Conservation (phyloP, 1,140 invertebrate species). For the Scylla paramamosain region DNA sequence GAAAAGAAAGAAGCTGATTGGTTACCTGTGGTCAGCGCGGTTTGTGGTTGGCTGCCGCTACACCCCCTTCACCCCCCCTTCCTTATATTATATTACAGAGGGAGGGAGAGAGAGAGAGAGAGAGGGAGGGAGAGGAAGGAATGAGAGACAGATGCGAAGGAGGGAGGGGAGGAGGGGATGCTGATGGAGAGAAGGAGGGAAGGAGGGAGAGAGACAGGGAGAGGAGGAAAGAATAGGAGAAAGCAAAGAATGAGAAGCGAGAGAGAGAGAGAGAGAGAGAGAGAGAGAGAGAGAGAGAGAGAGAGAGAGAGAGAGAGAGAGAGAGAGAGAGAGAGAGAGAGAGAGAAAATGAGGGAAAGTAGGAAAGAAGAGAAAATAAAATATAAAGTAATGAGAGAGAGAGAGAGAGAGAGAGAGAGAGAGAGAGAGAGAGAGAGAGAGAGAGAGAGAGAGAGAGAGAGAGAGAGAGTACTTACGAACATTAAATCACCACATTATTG, state of each 20-base stretch:
- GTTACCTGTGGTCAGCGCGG: too few relatives aligned
- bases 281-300: background rate
- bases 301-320: background rate
- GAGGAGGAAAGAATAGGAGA: background rate
- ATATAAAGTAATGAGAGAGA: background rate
- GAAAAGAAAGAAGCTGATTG: too few relatives aligned
- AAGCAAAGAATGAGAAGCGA: background rate
- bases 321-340: background rate
- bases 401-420: constrained; percentile 35
- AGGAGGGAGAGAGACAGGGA: background rate
- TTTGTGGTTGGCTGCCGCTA: background rate
- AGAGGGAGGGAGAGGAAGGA: background rate
- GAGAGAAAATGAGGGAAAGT: background rate
- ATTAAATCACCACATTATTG: too few relatives aligned
- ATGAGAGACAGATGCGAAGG: too few relatives aligned
- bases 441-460: constrained; percentile 10
- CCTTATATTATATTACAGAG: background rate
- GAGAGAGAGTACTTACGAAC: too few relatives aligned
- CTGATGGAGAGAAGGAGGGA: background rate
- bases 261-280: background rate
- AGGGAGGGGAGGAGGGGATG: background rate
- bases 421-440: constrained; percentile 26
- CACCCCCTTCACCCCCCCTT: background rate
- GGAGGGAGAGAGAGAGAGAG: constrained; percentile 5
- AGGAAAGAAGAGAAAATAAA: background rate